A percentile compares a stretch with the other conserved stretches of the same genome.
phyloP scores from a whole-genome alignment of 2,888 invertebrate species.

The Ptychoptera contaminata region DNA sequence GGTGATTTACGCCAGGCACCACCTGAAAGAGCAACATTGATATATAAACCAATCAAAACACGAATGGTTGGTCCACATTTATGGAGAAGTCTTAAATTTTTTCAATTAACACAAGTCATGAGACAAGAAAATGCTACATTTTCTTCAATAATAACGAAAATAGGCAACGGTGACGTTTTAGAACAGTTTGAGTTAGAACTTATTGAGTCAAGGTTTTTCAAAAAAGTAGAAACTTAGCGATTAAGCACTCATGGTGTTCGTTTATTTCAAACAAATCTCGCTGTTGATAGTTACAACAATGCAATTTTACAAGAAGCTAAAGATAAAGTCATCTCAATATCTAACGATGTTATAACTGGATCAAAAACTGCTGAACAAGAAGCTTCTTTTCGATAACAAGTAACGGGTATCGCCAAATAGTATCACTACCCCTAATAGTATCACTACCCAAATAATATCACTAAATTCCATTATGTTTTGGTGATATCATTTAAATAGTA shows the following conservation, averaged over 20 bases:
- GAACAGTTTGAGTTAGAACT: not conserved
- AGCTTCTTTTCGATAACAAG: constrained; percentile 8
- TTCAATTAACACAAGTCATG: constrained; percentile 1
- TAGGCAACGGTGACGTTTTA: constrained; percentile 7
- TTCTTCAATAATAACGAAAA: constrained; percentile 5
- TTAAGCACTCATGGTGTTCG: no score
- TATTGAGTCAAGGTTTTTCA: no score
- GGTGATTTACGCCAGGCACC: constrained; percentile 12
- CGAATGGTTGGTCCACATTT: constrained; percentile 3
- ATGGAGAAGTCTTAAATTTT: constrained; percentile 4
- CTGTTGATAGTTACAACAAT: constrained; percentile 9
- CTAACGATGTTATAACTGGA: constrained; percentile 8
- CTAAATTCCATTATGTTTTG: no score
- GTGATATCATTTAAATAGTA: no score
- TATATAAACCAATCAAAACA: constrained; percentile 10
- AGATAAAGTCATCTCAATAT: constrained; percentile 9
- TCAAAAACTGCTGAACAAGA: constrained; percentile 7
- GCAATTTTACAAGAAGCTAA: constrained; percentile 5
- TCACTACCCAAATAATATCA: no score
- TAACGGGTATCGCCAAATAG: no score
- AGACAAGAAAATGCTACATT: no score
- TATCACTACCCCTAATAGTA: no score
- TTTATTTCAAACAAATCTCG: constrained; percentile 9
- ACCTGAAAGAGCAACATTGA: constrained; percentile 16
- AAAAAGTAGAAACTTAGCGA: no score